Evolutionary conservation across 2,888 invertebrate species (phyloP).

Genomic region (Eristalis pertinax): DNA sequence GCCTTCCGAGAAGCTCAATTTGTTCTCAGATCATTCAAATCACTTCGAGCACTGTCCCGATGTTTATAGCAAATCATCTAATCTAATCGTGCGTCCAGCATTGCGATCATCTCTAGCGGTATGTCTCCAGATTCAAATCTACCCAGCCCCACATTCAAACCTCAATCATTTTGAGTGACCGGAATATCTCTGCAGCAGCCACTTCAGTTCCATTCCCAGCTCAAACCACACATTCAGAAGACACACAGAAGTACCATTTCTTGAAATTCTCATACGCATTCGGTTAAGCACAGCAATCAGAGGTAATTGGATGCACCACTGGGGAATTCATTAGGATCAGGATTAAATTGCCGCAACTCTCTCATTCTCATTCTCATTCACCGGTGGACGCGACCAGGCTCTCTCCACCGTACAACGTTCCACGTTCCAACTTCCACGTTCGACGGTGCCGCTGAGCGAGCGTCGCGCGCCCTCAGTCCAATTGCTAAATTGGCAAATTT

Average conservation of each 20-base stretch:
- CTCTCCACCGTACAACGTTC: constrained; percentile 2
- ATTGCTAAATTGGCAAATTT: constrained; percentile 69
- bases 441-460: not conserved
- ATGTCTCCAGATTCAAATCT: not conserved
- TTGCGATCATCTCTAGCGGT: not conserved
- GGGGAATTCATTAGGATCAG: constrained; percentile 69
- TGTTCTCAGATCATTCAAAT: no score
- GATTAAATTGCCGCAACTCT: constrained; percentile 63
- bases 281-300: constrained; percentile 67
- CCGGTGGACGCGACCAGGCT: constrained; percentile 33
- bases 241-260: constrained; percentile 29
- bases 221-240: not conserved
- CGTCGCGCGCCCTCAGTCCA: constrained; percentile 13
- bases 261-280: constrained; percentile 42
- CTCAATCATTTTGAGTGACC: not conserved
- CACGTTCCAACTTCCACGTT: not conserved
- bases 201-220: not conserved
- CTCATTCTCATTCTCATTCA: constrained; percentile 13
- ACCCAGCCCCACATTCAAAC: not conserved
- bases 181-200: not conserved
- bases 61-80: not conserved
- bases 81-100: not conserved
- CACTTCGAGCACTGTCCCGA: not conserved
- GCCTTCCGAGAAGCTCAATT: not conserved
- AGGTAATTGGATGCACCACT: constrained; percentile 67